phyloP scores from a whole-genome alignment of 1,140 invertebrate genomes.

The Lanistes nyassanus region DNA sequence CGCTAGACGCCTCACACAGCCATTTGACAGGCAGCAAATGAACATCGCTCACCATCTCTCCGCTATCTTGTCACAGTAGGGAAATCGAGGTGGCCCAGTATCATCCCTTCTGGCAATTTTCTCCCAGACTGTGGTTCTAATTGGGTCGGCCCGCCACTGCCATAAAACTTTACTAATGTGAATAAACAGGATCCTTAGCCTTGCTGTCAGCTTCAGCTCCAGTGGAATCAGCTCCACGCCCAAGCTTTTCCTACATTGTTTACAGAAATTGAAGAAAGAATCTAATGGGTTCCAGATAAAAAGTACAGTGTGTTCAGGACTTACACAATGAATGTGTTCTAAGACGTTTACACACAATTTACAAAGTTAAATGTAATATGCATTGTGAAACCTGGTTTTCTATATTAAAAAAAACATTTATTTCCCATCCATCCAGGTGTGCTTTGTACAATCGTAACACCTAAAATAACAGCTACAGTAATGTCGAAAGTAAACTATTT shows the following conservation, averaged over 20 bases:
- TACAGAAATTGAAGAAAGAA: not conserved
- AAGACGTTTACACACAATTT: not conserved
- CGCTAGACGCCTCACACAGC: too few species aligned
- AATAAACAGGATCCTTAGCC: conserved; percentile 11
- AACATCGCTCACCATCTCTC: not conserved
- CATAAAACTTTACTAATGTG: conserved; percentile 5
- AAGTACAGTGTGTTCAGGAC: not conserved
- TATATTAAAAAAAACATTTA: not conserved
- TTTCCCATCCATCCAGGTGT: not conserved
- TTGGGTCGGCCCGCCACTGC: conserved; percentile 4
- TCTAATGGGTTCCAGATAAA: not conserved
- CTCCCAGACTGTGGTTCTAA: conserved; percentile 6
- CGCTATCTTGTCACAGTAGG: not conserved
- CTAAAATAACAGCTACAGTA: not conserved
- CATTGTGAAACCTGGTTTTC: not conserved
- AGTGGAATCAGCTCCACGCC: conserved; percentile 25
- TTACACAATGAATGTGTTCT: not conserved
- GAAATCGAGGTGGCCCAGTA: conserved; percentile 8
- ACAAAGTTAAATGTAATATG: not conserved
- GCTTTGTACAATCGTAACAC: not conserved
- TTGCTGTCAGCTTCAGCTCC: conserved; percentile 6
- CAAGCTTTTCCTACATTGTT: not conserved
- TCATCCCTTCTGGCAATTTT: conserved; percentile 2
- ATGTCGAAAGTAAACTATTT: not conserved
- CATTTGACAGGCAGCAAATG: too few species aligned